Base-by-base conservation (phyloP, 2,113 vertebrate genomes). In the Atractosteus spatula region DNA sequence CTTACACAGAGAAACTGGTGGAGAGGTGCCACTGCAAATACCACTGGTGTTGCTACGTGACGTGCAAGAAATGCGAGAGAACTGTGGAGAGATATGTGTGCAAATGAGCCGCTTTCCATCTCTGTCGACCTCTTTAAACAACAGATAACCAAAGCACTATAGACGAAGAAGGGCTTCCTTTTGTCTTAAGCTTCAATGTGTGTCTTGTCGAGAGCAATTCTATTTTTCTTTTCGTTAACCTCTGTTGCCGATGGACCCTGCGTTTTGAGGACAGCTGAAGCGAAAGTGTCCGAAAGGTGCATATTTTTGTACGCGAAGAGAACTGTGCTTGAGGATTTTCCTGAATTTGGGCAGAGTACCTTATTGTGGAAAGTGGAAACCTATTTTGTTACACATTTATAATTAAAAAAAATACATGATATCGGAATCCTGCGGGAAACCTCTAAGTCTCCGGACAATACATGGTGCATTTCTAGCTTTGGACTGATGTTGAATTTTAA, bases 31-130 rank as follows among this genome's bases (percentile, higher is more conserved):
- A 98, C 85, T 99, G 97, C 93, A 98, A 96, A 82, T 99, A 99
- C 83, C 97, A 99, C 89, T 99, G 97, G 97, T 99, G 97, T 88
- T 99, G 97, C 92, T 99, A 99, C 0, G 97, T 99, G 11, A 98
- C 97, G 80, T 99, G 97, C 80, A 99, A 97, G 81, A 96, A 96
- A 83, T 99, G 97, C 0, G 96, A 99, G 84, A 88, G 95, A 81
- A 93, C 85, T 0, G 97, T 99, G 43, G 97, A 99, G 90, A 87
- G 92, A 90, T 99, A 99, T 0, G 95, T 99, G 71, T 99, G 97
- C 92, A 99, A 99, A 86, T 99, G 93, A 97, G 64, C n/a, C 62
- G 7, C 5, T 16, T 12, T 47, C 1, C 7, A 17, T 4, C 73
- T 16, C 17, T 10, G 42, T n/a, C 17, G 10, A 59, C 8, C 64